Evolutionary conservation across 2,113 vertebrate species (phyloP).

Genomic region (Callipepla californica): DNA sequence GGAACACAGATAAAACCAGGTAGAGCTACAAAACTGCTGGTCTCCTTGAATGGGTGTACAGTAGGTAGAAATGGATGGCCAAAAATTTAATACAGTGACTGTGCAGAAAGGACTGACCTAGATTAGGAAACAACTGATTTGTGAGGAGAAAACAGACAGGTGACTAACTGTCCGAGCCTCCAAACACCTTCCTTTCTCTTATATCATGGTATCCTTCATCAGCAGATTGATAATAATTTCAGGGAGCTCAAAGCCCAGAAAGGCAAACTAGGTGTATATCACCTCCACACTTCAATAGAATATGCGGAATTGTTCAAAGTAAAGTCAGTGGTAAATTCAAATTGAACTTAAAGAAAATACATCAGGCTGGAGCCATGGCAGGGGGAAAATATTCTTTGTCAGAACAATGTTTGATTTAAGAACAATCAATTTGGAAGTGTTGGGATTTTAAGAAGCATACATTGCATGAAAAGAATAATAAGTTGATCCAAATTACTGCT

Average conservation of each 20-base stretch:
- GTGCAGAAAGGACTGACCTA: background rate
- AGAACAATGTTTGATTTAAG: background rate
- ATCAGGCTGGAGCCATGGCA: background rate
- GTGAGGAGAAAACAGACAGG: background rate
- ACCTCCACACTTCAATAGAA: background rate
- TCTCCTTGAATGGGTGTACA: background rate
- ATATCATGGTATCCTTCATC: background rate
- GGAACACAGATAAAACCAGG: background rate
- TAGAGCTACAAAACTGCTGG: background rate
- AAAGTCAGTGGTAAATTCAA: background rate
- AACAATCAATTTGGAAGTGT: background rate
- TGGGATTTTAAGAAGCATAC: background rate
- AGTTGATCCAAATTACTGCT: background rate
- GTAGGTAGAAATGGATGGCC: background rate
- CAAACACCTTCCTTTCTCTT: background rate
- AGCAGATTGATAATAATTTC: background rate
- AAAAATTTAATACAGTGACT: background rate
- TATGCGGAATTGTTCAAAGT: background rate
- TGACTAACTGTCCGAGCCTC: background rate
- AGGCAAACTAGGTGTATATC: background rate
- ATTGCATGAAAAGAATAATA: background rate
- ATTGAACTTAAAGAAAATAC: background rate
- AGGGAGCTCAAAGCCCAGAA: background rate
- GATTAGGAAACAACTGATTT: background rate
- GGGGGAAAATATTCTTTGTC: accelerated